These are phyloP conservation scores for Sapajus apella DNA, from an alignment of 2,113 vertebrate species.

Conservation along the genomic window DNA sequence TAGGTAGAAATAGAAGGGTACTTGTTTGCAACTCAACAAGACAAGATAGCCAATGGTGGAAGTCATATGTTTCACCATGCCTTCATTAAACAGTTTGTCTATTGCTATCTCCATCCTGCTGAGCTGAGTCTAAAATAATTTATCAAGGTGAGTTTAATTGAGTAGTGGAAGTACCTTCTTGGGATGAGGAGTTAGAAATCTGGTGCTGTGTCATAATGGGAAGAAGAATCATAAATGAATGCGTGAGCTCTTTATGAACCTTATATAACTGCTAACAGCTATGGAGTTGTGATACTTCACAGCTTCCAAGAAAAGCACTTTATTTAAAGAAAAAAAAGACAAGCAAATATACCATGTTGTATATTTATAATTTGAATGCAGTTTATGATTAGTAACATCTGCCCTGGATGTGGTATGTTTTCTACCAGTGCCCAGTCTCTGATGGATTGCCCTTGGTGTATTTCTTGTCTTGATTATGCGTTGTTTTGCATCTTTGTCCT, in stretches of 20 bases:
- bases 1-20: not conserved
- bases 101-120: slow-evolving; percentile 61
- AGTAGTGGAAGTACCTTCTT: slow-evolving; percentile 31
- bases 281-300: slow-evolving; percentile 36
- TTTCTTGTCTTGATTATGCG: not conserved
- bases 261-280: slow-evolving; percentile 17
- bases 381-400: slow-evolving; percentile 9
- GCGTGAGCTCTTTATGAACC: not conserved
- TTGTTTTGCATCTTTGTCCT: slow-evolving; percentile 69
- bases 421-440: slow-evolving; percentile 57
- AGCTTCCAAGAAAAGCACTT: slow-evolving; percentile 66
- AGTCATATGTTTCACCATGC: not conserved
- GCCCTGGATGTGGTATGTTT: slow-evolving; percentile 77
- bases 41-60: not conserved
- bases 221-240: slow-evolving; percentile 32
- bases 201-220: not conserved
- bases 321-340: slow-evolving; percentile 31
- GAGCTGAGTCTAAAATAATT: slow-evolving; percentile 44
- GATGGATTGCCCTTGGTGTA: not conserved
- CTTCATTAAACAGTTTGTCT: not conserved
- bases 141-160: not conserved
- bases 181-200: slow-evolving; percentile 61
- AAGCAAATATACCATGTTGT: slow-evolving; percentile 54
- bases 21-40: not conserved
- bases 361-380: slow-evolving; percentile 65